Evolutionary conservation across 2,888 invertebrate genomes (phyloP).

Genomic region (Arctia plantaginis): DNA sequence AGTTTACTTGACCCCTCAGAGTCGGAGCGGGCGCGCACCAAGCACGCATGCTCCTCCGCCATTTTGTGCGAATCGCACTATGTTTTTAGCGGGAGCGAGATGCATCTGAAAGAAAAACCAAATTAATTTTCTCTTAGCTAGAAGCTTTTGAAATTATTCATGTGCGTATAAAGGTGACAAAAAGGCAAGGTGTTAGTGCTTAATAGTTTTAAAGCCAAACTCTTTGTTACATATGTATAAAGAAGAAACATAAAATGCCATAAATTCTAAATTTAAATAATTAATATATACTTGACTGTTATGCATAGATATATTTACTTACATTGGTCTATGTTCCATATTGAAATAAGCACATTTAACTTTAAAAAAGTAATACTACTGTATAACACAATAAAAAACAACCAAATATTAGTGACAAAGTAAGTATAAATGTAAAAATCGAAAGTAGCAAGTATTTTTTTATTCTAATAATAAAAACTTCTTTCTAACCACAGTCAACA

Average conservation of each 20-base stretch:
- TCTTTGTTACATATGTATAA: not conserved
- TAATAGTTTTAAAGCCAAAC: not conserved
- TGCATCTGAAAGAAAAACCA: conserved; percentile 67
- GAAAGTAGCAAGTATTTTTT: not conserved
- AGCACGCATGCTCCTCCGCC: conserved; percentile 88
- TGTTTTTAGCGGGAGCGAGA: conserved; percentile 46
- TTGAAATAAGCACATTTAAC: not conserved
- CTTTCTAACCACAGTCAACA: not conserved
- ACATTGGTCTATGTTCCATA: not conserved
- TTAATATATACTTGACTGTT: too few relatives aligned
- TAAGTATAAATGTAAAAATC: not conserved
- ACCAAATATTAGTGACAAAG: too few relatives aligned
- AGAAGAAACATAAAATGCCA: not conserved
- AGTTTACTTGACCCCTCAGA: conserved; percentile 80
- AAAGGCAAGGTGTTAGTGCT: not conserved
- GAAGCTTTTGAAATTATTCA: not conserved
- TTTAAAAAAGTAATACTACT: not conserved
- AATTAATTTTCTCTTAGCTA: not conserved
- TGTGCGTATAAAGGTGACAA: not conserved
- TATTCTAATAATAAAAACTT: not conserved
- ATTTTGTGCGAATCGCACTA: conserved; percentile 64
- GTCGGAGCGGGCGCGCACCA: conserved; percentile 84
- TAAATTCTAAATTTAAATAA: not conserved
- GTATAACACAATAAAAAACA: too few relatives aligned
- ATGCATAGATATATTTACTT: not conserved